Evolutionary conservation across 1,140 invertebrate species (phyloP).

Genomic region (Diuraphis noxia): DNA sequence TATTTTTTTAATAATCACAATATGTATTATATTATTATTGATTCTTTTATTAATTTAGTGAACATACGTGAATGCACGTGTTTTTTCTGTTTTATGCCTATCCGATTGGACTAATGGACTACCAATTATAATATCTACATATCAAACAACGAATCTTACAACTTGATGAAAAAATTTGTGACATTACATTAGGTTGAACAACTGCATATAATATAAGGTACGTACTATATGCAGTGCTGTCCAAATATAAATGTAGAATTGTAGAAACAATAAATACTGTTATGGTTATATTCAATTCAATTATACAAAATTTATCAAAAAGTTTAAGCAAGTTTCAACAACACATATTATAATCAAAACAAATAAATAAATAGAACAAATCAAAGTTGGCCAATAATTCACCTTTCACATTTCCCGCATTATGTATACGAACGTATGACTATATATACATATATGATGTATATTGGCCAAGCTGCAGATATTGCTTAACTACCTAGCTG

Average conservation of each 20-base stretch:
- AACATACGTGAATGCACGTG: background rate
- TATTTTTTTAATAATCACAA: background rate
- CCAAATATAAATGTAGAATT: background rate
- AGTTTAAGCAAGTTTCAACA: background rate
- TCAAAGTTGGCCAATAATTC: constrained; percentile 15
- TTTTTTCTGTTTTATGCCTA: background rate
- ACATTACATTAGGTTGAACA: background rate
- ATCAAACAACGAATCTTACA: too few relatives aligned
- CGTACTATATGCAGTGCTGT: background rate
- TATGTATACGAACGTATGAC: background rate
- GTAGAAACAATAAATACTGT: background rate
- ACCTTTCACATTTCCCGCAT: constrained; percentile 24
- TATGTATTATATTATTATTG: background rate
- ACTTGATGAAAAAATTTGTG: background rate
- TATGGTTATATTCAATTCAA: background rate
- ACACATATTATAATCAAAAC: background rate
- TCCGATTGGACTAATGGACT: background rate
- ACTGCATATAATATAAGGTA: background rate
- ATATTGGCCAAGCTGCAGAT: background rate
- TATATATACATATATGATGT: background rate
- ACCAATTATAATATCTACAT: background rate
- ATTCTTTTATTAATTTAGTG: background rate
- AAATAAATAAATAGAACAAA: constrained; percentile 22
- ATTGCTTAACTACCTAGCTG: background rate
- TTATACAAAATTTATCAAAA: background rate